Evolutionary conservation across 2,888 invertebrate species (phyloP), one percentile per base, ranked within the genome.

Genomic region (Acleris sparsana): DNA sequence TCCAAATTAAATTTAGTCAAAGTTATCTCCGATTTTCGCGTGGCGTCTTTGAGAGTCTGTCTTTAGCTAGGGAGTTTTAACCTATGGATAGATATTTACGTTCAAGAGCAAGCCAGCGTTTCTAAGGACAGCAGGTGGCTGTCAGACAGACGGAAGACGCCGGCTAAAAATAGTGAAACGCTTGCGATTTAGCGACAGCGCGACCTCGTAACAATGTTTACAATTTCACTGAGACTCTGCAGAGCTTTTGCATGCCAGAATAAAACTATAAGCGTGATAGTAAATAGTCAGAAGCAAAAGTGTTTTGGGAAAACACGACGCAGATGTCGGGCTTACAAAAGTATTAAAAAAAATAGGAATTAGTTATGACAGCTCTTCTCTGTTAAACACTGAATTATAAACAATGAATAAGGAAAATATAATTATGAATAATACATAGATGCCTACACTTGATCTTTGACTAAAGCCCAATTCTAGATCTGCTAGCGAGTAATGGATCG

Each of bases 131-230:
- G 88, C 89, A 89, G 87, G 88, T 89, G 88, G 83, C 83, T 75
- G 79, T 81, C 84, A 89, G 89, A 90, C 89, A 85, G 88, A 86
- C 89, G 90, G 89, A 90, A 90, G 88, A 88, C 88, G 85, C 83
- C 78, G 75, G 69, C 83, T 90, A 90, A 83, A 86, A 89, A 90
- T 92, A 92, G 87, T 75, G 74, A 76, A 80, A 80, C 82, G 85
- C 83, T 86, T 84, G 87, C 86, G 83, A 87, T 85, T 89, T 87
- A 84, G 87, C 86, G 87, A 87, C 87, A 85, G 75, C 74, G 78
- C 85, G 87, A 87, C 88, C 89, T 89, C 89, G 86, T 76, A 82
- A 78, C 80, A 85, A 84, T 90, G 89, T 90, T 90, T 89, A 90
- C 89, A 82, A 85, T 88, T 74, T 76, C 82, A 79, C 74, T 79